Evolutionary conservation across 2,113 vertebrate genomes (phyloP).

Genomic region (Willisornis vidua): DNA sequence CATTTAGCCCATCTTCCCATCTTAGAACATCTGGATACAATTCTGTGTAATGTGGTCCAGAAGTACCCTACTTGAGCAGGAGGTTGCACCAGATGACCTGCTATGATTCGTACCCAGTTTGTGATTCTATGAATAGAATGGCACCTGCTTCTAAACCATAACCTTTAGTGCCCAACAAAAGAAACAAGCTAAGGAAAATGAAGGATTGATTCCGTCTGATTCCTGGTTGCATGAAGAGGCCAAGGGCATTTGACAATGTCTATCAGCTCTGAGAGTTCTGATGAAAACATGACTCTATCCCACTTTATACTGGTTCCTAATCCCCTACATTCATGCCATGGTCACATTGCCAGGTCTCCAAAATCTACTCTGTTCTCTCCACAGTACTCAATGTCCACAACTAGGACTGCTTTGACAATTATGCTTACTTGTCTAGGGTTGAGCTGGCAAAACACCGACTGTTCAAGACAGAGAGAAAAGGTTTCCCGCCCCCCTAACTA

Average conservation of each 20-base stretch:
- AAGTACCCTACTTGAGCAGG: background rate
- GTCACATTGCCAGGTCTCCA: background rate
- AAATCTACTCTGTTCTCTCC: background rate
- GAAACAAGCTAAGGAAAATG: background rate
- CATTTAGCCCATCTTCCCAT: background rate
- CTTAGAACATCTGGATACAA: background rate
- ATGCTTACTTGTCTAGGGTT: background rate
- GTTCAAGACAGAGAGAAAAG: no score
- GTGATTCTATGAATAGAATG: background rate
- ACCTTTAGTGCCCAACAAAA: background rate
- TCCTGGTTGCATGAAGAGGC: background rate
- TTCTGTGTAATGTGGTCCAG: background rate
- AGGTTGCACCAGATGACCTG: background rate
- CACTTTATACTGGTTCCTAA: background rate
- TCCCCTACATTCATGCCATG: background rate
- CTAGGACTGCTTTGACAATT: background rate
- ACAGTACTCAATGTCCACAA: background rate
- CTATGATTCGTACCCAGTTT: no score
- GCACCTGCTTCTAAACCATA: background rate
- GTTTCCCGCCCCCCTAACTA: no score
- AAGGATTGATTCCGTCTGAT: background rate
- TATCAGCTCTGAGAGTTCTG: background rate
- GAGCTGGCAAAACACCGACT: no score
- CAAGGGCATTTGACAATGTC: background rate
- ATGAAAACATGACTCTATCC: background rate